Conservation (phyloP, 2,888 invertebrate genomes). For the Megalurothrips usitatus region DNA sequence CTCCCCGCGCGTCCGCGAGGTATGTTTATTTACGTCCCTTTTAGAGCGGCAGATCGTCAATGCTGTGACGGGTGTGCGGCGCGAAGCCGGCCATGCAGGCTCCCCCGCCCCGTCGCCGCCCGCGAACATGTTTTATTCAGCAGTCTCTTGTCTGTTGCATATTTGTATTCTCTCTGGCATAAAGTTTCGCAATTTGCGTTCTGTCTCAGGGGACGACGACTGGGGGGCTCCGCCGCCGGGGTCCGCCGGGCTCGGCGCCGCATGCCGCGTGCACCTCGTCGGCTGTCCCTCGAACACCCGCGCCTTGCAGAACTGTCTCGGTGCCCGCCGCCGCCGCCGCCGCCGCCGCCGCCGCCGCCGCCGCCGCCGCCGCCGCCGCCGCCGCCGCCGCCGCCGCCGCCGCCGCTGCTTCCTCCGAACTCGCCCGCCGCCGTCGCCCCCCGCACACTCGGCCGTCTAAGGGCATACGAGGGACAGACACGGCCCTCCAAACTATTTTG, state of each 20-base stretch:
- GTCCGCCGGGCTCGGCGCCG: not conserved
- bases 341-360: too few relatives aligned
- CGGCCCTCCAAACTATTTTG: too few relatives aligned
- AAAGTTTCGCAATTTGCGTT: constrained; percentile 21
- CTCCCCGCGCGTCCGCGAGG: not conserved
- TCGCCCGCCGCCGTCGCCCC: too few relatives aligned
- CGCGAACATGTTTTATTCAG: constrained; percentile 2
- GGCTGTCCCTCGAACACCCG: too few relatives aligned
- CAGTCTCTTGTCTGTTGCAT: constrained; percentile 16
- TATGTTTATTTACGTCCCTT: not conserved
- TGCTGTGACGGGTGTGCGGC: not conserved
- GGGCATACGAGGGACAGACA: too few relatives aligned
- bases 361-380: too few relatives aligned
- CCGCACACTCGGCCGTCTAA: too few relatives aligned
- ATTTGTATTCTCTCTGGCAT: constrained; percentile 21
- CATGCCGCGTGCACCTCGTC: not conserved
- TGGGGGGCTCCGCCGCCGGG: too few relatives aligned
- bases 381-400: too few relatives aligned
- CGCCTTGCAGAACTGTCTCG: too few relatives aligned
- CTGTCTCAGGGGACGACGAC: not conserved
- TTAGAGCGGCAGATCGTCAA: not conserved
- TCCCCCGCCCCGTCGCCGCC: not conserved
- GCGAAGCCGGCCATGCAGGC: not conserved
- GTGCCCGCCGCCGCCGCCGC: too few relatives aligned
- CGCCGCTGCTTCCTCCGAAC: too few relatives aligned